Evolutionary conservation across 1,140 invertebrate species (phyloP).

Genomic region (Brachionus sp.): DNA sequence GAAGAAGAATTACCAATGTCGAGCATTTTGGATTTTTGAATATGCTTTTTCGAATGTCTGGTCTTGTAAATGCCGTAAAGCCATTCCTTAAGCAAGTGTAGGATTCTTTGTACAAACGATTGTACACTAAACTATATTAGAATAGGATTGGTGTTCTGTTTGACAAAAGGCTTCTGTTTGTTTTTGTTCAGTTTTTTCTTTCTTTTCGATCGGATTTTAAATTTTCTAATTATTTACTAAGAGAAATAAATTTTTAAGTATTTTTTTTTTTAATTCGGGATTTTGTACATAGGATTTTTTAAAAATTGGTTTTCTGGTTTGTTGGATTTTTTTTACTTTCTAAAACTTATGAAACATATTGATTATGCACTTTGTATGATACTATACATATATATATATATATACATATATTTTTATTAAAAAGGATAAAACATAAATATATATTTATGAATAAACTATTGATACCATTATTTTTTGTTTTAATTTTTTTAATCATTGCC

Average conservation of each 20-base stretch:
- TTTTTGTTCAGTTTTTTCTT: neutral
- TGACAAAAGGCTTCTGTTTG: neutral
- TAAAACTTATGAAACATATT: neutral
- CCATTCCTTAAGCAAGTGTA: neutral
- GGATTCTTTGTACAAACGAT: conserved; percentile 12
- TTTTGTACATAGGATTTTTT: neutral
- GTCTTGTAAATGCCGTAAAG: neutral
- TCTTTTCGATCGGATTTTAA: neutral
- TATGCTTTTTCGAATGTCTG: neutral
- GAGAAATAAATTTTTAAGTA: neutral
- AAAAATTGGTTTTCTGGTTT: neutral
- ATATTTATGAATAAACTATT: conserved; percentile 4
- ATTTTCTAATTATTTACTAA: neutral
- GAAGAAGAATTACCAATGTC: conserved; percentile 2
- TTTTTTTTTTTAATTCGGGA: neutral
- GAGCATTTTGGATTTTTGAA: conserved; percentile 11
- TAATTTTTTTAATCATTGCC: neutral
- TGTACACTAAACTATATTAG: neutral
- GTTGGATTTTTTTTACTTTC: neutral
- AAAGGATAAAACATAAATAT: neutral
- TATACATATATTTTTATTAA: neutral
- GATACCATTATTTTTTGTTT: neutral
- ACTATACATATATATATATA: neutral
- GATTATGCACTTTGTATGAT: conserved; percentile 31
- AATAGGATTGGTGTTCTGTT: neutral